Percentiles rank a stretch among this genome's conserved stretches.
These are phyloP conservation scores for Catamblyrhynchus diadema DNA, from an alignment of 2,797 vertebrate species.

Conservation along the genomic window DNA sequence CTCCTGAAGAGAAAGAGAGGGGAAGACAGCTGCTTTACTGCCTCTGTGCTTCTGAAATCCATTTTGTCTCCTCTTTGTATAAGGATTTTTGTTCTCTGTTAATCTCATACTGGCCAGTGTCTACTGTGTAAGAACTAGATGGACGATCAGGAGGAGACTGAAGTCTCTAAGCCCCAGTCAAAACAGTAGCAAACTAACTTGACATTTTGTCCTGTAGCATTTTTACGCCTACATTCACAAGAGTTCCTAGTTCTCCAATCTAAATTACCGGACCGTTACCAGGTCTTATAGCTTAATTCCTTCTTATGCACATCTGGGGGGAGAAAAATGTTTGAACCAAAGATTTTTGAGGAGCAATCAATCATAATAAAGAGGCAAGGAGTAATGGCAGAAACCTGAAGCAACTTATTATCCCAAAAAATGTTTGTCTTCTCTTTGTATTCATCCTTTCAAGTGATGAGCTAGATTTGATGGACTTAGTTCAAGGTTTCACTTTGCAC, in stretches of 20 bases:
- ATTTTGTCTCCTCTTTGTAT: not conserved
- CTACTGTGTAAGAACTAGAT: not conserved
- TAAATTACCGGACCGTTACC: not conserved
- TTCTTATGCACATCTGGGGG: not conserved
- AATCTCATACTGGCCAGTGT: not conserved
- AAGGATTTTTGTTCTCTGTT: not conserved
- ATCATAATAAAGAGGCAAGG: not conserved
- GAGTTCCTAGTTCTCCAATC: not conserved
- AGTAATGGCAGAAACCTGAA: not conserved
- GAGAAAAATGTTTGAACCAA: not conserved
- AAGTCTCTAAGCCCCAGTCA: not conserved
- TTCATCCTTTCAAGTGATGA: not conserved
- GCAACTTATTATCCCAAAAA: not conserved
- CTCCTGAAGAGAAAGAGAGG: not conserved
- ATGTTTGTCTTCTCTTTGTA: not conserved
- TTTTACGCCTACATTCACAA: not conserved
- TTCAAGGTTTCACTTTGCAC: not conserved
- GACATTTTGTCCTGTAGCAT: not conserved
- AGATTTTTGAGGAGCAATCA: not conserved
- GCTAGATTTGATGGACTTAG: not conserved
- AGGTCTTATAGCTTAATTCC: not conserved
- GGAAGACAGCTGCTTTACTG: not conserved
- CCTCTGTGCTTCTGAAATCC: not conserved
- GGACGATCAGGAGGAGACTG: not conserved
- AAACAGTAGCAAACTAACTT: not conserved